A percentile compares a stretch with the other conserved stretches of the same genome.
These are phyloP conservation scores for Drosophila elegans DNA, from an alignment of 1,140 invertebrate genomes.

Conservation along the genomic window DNA sequence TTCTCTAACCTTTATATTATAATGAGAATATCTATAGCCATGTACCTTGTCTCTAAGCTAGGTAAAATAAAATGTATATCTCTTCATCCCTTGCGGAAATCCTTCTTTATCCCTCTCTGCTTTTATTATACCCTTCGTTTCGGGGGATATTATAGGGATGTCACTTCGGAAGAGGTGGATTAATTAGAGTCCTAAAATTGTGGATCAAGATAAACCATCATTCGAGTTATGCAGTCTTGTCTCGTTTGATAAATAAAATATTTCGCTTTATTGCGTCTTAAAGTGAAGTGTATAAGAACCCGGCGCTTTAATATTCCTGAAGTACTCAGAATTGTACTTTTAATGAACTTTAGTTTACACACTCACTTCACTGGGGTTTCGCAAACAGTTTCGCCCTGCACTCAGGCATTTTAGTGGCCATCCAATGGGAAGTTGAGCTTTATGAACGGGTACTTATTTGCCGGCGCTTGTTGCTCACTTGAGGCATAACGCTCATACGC, in stretches of 20 bases:
- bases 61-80: not conserved
- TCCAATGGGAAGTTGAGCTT: slow-evolving; percentile 38
- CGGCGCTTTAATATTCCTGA: not conserved
- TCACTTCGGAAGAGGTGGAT: slow-evolving; percentile 31
- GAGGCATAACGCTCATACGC: slow-evolving; percentile 59
- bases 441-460: slow-evolving; percentile 20
- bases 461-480: slow-evolving; percentile 70
- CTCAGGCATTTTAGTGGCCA: slow-evolving; percentile 58
- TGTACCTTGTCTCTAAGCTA: too few relatives aligned
- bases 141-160: slow-evolving; percentile 18
- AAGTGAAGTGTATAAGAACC: slow-evolving; percentile 15
- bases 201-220: slow-evolving; percentile 18
- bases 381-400: slow-evolving; percentile 45
- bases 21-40: too few relatives aligned
- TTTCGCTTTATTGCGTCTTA: not conserved
- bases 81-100: slow-evolving; percentile 10
- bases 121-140: slow-evolving; percentile 29
- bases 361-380: slow-evolving; percentile 1
- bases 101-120: slow-evolving; percentile 9
- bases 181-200: slow-evolving; percentile 37
- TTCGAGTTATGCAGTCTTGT: not conserved
- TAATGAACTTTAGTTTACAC: slow-evolving; percentile 69
- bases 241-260: not conserved
- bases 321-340: slow-evolving; percentile 41
- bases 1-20: too few relatives aligned